Percentiles rank a stretch among this genome's conserved stretches.
Evolutionary conservation across 2,797 vertebrate genomes (phyloP).

Genomic region (Malacoraja senta): DNA sequence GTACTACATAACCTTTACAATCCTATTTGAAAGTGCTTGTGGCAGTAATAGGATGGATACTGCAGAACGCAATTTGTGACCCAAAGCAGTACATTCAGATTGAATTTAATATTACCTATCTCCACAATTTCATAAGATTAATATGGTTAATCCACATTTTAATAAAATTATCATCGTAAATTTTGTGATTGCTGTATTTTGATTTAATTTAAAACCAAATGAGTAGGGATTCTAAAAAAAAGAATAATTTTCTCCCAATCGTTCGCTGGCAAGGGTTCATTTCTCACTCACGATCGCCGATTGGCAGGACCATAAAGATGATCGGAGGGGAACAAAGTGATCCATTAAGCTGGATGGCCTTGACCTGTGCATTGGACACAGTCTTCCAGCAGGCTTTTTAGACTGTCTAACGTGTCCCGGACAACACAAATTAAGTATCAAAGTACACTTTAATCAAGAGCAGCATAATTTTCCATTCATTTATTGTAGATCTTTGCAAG

Average conservation of each 20-base stretch:
- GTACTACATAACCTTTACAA: not conserved
- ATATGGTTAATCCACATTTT: not conserved
- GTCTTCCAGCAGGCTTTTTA: not conserved
- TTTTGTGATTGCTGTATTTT: not conserved
- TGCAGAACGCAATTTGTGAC: not conserved
- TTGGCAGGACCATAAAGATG: not conserved
- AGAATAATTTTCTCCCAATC: not conserved
- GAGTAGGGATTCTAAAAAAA: not conserved
- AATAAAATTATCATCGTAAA: not conserved
- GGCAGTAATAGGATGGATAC: not conserved
- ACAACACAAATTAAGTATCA: no score
- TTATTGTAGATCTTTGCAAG: not conserved
- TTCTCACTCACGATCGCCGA: not conserved
- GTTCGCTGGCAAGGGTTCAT: not conserved
- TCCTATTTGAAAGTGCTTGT: not conserved
- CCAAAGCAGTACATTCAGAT: not conserved
- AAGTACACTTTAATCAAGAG: not conserved
- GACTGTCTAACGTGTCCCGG: not conserved
- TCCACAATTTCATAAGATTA: not conserved
- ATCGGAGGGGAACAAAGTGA: not conserved
- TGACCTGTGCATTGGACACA: not conserved
- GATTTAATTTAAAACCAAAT: not conserved
- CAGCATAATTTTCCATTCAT: no score
- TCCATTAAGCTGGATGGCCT: no score
- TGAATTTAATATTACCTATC: not conserved